Evolutionary conservation across 1,140 invertebrate genomes (phyloP).

Genomic region (Telenomus remus): DNA sequence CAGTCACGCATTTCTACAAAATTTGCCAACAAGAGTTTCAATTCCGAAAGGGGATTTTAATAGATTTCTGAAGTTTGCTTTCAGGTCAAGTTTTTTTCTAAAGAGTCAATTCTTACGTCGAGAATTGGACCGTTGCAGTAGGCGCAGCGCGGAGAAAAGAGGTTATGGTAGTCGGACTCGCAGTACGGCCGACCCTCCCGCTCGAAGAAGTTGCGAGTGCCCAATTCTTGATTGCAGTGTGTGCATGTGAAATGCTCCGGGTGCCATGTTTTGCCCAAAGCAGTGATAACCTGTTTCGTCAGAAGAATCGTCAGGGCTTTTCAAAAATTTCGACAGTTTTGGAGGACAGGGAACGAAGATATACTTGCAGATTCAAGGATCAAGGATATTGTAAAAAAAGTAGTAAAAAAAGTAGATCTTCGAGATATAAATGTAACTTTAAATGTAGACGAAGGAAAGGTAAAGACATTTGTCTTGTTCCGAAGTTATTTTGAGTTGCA

Average conservation of each 20-base stretch:
- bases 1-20: slow-evolving; percentile 97
- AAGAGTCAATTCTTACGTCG: slow-evolving; percentile 85
- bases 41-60: too few species aligned
- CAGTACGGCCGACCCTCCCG: slow-evolving; percentile 97
- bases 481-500: too few species aligned
- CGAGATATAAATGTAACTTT: too few species aligned
- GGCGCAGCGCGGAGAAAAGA: slow-evolving; percentile 98
- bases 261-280: slow-evolving; percentile 99
- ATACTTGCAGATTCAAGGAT: too few species aligned
- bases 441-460: too few species aligned
- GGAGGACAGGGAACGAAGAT: background rate
- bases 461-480: too few species aligned
- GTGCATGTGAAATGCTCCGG: slow-evolving; percentile 99
- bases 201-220: slow-evolving; percentile 99
- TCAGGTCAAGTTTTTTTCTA: too few species aligned
- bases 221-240: slow-evolving; percentile 96
- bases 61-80: too few species aligned
- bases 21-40: background rate
- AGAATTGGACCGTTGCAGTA: slow-evolving; percentile 99
- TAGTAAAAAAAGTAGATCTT: too few species aligned
- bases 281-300: slow-evolving; percentile 88
- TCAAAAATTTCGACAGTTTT: background rate
- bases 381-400: too few species aligned
- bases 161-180: slow-evolving; percentile 97
- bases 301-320: slow-evolving; percentile 4